Conservation (phyloP, 1,140 invertebrate species). For the Macrotrachela quadricornifera region DNA sequence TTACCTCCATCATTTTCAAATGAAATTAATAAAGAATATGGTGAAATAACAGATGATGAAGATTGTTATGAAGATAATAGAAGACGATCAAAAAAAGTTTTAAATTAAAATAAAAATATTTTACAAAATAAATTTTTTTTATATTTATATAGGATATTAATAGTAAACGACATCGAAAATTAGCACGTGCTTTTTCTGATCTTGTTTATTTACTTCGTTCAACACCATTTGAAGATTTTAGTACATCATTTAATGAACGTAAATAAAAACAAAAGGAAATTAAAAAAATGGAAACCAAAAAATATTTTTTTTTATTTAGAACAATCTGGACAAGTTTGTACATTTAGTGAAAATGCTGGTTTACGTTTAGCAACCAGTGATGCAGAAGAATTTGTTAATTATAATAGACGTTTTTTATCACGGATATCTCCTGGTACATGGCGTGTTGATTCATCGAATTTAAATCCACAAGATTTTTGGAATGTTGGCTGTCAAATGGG, state of each 20-base stretch:
- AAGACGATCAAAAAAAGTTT: not conserved
- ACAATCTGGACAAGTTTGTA: constrained; percentile 20
- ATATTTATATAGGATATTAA: too few species aligned
- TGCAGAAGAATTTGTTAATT: constrained; percentile 36
- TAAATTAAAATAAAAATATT: too few species aligned
- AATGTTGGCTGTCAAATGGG: constrained; percentile 37
- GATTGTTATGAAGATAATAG: constrained; percentile 11
- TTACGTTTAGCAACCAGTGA: constrained; percentile 28
- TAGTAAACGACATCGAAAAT: too few species aligned
- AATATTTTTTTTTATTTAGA: too few species aligned
- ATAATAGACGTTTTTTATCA: constrained; percentile 34
- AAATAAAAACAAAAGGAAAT: too few species aligned
- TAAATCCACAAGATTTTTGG: constrained; percentile 39
- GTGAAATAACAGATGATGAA: constrained; percentile 28
- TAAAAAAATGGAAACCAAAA: too few species aligned
- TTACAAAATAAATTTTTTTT: not conserved
- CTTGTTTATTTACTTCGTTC: too few species aligned
- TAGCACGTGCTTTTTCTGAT: too few species aligned
- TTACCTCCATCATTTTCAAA: too few species aligned
- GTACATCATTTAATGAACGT: too few species aligned
- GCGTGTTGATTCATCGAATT: constrained; percentile 38
- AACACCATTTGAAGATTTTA: too few species aligned
- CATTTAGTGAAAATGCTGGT: constrained; percentile 31
- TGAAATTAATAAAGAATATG: constrained; percentile 10
- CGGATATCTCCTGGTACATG: constrained; percentile 35